These are phyloP conservation scores for Ailurus styani DNA, from an alignment of 2,113 vertebrate species.

Conservation along the genomic window DNA sequence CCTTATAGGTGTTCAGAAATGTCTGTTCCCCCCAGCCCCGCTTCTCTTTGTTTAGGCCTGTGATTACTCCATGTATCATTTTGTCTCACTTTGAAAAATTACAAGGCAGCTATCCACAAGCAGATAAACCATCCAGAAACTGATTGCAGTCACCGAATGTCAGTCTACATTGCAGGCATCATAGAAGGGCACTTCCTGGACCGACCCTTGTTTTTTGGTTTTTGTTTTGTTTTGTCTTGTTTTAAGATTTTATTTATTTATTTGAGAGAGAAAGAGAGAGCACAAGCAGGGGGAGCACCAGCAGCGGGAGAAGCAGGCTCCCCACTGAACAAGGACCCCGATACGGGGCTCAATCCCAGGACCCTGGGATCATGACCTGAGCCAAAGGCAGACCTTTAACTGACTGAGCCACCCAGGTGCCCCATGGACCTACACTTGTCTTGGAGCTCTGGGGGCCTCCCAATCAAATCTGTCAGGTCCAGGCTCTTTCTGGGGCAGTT, in stretches of 20 bases:
- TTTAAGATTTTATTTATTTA: no score
- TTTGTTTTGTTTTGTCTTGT: no score
- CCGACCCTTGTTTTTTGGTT: no score
- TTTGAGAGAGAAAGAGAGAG: no score
- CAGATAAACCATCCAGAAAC: not conserved
- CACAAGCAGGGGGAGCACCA: no score
- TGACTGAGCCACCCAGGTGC: no score
- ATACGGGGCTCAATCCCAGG: no score
- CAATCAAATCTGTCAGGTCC: not conserved
- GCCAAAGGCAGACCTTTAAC: no score
- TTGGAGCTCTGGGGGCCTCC: not conserved
- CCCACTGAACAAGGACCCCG: no score
- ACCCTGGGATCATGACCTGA: no score
- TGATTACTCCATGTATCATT: not conserved
- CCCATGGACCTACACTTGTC: no score
- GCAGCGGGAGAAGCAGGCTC: no score
- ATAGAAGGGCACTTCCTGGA: not conserved
- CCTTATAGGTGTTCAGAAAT: not conserved
- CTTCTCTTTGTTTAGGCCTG: not conserved
- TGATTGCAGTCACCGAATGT: not conserved
- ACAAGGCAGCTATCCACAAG: not conserved
- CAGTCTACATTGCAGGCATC: not conserved
- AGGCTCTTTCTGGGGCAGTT: not conserved
- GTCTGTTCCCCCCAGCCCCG: not conserved
- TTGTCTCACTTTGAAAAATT: not conserved